A percentile compares a stretch with the other conserved stretches of the same genome.
Evolutionary conservation across 2,888 invertebrate species (phyloP).

Genomic region (Rutpela maculata): DNA sequence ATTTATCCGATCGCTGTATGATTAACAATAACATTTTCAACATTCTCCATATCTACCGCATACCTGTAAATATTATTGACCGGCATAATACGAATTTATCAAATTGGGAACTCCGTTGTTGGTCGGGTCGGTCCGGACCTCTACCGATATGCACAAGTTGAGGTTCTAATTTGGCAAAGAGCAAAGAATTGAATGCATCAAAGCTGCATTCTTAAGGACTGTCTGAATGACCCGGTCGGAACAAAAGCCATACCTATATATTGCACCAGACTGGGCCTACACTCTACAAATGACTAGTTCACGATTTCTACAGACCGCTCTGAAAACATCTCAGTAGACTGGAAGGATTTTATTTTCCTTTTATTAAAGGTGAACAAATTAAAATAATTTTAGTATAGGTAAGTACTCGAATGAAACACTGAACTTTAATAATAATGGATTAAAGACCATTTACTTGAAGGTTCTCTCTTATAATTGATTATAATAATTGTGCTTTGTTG

Average conservation of each 20-base stretch:
- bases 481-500: too few species aligned
- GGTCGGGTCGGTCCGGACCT: not conserved
- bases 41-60: too few species aligned
- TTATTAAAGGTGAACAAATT: not conserved
- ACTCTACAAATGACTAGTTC: constrained; percentile 19
- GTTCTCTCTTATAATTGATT: too few species aligned
- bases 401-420: not conserved
- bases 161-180: constrained; percentile 24
- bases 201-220: constrained; percentile 26
- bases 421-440: not conserved
- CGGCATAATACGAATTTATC: not conserved
- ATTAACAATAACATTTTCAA: too few species aligned
- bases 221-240: constrained; percentile 21
- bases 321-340: constrained; percentile 6
- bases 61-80: too few species aligned
- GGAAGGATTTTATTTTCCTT: not conserved
- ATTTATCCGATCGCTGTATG: too few species aligned
- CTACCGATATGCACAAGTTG: constrained; percentile 3
- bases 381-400: too few species aligned
- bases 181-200: constrained; percentile 28
- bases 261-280: constrained; percentile 23
- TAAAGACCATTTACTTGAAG: too few species aligned
- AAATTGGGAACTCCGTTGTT: not conserved
- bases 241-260: constrained; percentile 23
- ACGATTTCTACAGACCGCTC: constrained; percentile 14